A percentile compares a stretch with the other conserved stretches of the same genome.
phyloP scores from a whole-genome alignment of 2,113 vertebrate genomes.

The Puffinus mauretanicus region DNA sequence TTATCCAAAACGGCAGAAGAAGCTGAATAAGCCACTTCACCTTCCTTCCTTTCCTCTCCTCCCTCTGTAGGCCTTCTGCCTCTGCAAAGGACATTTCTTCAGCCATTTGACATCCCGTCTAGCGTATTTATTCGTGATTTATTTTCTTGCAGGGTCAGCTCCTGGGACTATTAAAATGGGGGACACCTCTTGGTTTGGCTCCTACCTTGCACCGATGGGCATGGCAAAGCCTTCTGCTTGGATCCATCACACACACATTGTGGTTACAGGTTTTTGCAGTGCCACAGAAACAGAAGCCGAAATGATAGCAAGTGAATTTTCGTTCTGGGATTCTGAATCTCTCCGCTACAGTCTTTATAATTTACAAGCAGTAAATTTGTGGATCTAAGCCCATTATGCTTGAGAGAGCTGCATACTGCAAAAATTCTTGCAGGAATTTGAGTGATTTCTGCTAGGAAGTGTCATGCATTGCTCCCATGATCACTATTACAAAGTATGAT shows the following conservation, averaged over 20 bases:
- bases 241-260: background rate
- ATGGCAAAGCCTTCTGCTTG: background rate
- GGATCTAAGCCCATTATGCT: background rate
- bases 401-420: background rate
- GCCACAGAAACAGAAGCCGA: background rate
- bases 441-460: constrained; percentile 34
- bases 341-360: background rate
- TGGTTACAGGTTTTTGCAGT: background rate
- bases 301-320: background rate
- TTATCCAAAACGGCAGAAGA: constrained; percentile 14
- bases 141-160: background rate
- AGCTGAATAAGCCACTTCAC: constrained; percentile 49
- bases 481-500: constrained; percentile 4
- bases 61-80: background rate
- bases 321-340: background rate
- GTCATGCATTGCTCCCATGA: constrained; percentile 19
- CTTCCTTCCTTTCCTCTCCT: constrained; percentile 51
- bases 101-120: background rate
- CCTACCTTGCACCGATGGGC: background rate
- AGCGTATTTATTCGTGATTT: background rate
- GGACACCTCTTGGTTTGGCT: background rate
- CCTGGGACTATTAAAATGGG: background rate
- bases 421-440: constrained; percentile 28
- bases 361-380: background rate
- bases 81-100: background rate